phyloP scores from a whole-genome alignment of 1,140 invertebrate species.

The Chlorops oryzae region DNA sequence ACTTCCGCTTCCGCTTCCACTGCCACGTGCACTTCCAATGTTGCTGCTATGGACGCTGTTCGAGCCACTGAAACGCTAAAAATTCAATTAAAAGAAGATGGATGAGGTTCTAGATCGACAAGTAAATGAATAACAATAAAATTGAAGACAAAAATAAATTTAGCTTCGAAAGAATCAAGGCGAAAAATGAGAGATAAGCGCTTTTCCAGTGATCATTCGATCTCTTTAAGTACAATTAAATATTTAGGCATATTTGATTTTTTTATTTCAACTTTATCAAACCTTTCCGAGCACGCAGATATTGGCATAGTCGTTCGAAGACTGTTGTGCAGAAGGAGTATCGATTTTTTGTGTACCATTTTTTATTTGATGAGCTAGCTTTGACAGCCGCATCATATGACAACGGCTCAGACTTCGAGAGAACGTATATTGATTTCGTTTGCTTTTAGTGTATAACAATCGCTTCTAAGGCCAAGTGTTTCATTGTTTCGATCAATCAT shows the following conservation, averaged over 20 bases:
- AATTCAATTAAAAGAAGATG: no score
- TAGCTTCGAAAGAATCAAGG: no score
- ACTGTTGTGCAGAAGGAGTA: constrained; percentile 22
- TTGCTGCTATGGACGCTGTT: constrained; percentile 16
- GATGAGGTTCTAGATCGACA: not conserved
- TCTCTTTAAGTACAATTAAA: no score
- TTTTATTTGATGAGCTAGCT: constrained; percentile 31
- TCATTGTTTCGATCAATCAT: no score
- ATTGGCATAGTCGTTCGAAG: constrained; percentile 11
- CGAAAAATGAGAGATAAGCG: no score
- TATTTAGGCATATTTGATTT: no score
- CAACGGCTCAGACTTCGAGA: no score
- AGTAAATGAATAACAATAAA: not conserved
- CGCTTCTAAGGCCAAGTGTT: no score
- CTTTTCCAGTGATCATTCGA: no score
- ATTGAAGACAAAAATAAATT: not conserved
- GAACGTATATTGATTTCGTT: no score
- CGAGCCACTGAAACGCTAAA: constrained; percentile 28
- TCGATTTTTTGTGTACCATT: constrained; percentile 30
- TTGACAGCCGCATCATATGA: constrained; percentile 44
- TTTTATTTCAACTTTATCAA: constrained; percentile 2
- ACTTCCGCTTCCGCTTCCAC: constrained; percentile 12
- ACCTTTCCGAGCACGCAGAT: constrained; percentile 16
- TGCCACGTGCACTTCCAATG: constrained; percentile 23
- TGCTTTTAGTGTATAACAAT: no score